These are phyloP conservation scores for Eremobia ochroleuca DNA, from an alignment of 2,888 invertebrate species.

Conservation along the genomic window DNA sequence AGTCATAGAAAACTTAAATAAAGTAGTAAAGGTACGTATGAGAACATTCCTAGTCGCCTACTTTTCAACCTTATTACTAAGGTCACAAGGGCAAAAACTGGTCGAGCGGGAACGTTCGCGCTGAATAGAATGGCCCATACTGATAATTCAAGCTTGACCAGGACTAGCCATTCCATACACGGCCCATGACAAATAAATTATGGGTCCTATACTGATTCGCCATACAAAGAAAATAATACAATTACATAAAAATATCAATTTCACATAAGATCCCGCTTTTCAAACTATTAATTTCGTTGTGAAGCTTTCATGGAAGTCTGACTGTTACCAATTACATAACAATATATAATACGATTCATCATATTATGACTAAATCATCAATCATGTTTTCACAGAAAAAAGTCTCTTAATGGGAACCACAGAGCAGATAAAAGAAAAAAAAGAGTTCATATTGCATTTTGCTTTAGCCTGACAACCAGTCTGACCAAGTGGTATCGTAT, in stretches of 20 bases:
- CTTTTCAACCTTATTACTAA: neutral
- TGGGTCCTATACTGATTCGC: neutral
- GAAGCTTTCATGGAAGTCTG: constrained; percentile 5
- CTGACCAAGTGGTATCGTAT: too few species aligned
- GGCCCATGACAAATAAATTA: neutral
- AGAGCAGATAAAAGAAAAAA: constrained; percentile 3
- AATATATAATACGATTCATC: neutral
- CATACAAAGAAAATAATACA: constrained; percentile 20
- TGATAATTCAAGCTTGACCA: constrained; percentile 3
- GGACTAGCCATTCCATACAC: neutral
- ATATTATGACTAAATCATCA: constrained; percentile 5
- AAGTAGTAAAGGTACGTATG: neutral
- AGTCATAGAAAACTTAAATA: neutral
- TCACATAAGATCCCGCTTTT: constrained; percentile 29
- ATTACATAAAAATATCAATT: constrained; percentile 53
- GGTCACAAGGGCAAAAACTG: neutral
- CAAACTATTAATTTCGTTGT: constrained; percentile 40
- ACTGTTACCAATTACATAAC: neutral
- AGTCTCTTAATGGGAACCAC: neutral
- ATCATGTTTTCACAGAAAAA: neutral
- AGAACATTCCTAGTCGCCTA: neutral
- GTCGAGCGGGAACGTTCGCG: neutral
- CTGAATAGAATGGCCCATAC: neutral
- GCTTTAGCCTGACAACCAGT: too few species aligned
- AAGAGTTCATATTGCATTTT: neutral